Evolutionary conservation across 2,113 vertebrate genomes (phyloP).

Genomic region (Ibidorhyncha struthersii): DNA sequence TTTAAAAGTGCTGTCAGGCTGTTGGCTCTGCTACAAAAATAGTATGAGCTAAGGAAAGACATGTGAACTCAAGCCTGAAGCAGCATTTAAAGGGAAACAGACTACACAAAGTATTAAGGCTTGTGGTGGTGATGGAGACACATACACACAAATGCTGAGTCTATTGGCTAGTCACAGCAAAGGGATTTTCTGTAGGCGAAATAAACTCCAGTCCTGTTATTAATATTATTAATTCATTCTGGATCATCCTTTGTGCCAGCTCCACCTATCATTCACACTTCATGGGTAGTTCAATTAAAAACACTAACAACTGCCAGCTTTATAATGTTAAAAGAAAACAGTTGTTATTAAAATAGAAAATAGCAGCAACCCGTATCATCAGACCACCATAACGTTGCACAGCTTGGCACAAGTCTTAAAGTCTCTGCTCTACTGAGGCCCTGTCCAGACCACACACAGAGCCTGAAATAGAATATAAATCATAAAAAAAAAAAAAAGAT

Average conservation of each 20-base stretch:
- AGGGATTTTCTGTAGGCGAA: background rate
- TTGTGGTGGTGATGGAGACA: conserved; percentile 25
- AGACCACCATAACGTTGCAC: conserved; percentile 72
- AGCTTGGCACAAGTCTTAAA: conserved; percentile 74
- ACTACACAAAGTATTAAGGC: conserved; percentile 21
- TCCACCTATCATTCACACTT: conserved; percentile 60
- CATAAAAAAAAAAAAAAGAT: background rate
- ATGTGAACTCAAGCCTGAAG: conserved; percentile 60
- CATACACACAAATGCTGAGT: conserved; percentile 1
- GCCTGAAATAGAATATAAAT: conserved; percentile 64
- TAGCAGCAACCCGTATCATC: conserved; percentile 66
- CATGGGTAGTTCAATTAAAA: conserved; percentile 57
- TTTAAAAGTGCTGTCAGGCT: conserved; percentile 49
- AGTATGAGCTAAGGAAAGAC: conserved; percentile 53
- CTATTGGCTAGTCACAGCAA: background rate
- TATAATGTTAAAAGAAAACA: conserved; percentile 69
- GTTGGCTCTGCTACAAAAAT: conserved; percentile 58
- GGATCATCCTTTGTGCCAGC: conserved; percentile 18
- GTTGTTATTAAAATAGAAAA: conserved; percentile 77
- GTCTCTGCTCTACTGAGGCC: conserved; percentile 61
- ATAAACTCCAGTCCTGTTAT: background rate
- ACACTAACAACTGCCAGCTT: conserved; percentile 43
- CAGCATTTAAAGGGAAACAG: conserved; percentile 61
- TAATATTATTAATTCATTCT: conserved; percentile 46
- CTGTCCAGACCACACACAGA: conserved; percentile 79